Evolutionary conservation across 2,113 vertebrate species (phyloP).

Genomic region (Corythornis madagascariensis): DNA sequence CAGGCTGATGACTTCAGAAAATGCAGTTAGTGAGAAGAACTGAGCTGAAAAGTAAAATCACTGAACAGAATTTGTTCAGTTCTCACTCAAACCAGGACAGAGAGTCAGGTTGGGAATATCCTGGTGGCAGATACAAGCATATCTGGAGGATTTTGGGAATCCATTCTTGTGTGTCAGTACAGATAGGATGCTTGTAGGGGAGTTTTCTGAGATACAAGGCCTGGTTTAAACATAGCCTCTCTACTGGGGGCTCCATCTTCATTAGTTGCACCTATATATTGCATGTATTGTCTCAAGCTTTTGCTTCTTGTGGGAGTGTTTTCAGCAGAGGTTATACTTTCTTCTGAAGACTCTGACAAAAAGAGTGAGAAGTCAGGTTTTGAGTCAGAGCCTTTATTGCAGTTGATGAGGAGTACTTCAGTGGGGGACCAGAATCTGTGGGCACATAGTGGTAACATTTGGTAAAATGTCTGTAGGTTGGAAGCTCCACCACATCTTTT

Average conservation of each 20-base stretch:
- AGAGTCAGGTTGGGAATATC: background rate
- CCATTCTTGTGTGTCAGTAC: background rate
- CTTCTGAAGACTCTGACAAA: background rate
- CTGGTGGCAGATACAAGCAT: background rate
- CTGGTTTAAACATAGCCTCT: background rate
- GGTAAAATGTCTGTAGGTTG: background rate
- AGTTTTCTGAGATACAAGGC: rapidly evolving
- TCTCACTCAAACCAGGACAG: too few species aligned
- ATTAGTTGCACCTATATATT: rapidly evolving
- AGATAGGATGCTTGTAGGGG: rapidly evolving
- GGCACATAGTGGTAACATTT: background rate
- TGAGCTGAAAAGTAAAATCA: too few species aligned
- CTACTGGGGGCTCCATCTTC: background rate
- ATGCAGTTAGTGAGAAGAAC: too few species aligned
- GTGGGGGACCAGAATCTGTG: rapidly evolving
- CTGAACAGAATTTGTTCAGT: too few species aligned
- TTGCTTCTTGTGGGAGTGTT: background rate
- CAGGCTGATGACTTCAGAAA: too few species aligned
- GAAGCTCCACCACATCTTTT: rapidly evolving
- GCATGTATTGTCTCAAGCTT: background rate
- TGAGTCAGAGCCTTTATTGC: background rate
- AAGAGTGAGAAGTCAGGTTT: background rate
- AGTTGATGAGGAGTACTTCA: too few species aligned
- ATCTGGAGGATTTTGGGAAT: background rate
- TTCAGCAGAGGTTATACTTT: background rate